Evolutionary conservation across 1,140 invertebrate species (phyloP), one percentile per base, ranked within the genome.

Genomic region (Chionoecetes opilio): DNA sequence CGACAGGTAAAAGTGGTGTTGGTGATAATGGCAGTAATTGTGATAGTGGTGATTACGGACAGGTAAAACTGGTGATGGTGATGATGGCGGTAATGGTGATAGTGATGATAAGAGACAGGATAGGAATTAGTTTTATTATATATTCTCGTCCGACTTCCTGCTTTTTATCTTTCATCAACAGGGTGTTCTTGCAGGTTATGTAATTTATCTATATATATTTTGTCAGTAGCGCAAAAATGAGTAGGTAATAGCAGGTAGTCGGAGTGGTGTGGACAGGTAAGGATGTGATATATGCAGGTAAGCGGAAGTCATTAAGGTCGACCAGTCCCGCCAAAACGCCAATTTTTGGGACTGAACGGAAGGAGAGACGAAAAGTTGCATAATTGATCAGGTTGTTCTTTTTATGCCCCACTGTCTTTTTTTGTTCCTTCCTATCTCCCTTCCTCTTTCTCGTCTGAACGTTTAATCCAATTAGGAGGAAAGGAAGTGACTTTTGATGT

Each of bases 391-490:
- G 89, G 46, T 32, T 34, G 46, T 75, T 91, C 63, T 91, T 75
- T 75, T 75, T 75, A 26, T 26, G 63, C 63, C 63, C 21, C 46
- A 53, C 63, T 75, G 0, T n/a, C 6, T 75, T 75, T 75, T 75
- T 2, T 2, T 46, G 11, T 75, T 26, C n/a, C 6, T 75, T 9
- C 21, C 21, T n/a, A 17, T n/a, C 63, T 75, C 26, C 21, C n/a
- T 8, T 86, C 32, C 84, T 86, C 32, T 35, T 63, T 5, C 32
- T 53, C 53, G 9, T 26, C 41, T 17, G 89, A 91, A 34, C 53
- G 89, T 91, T 91, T 91, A 91, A 91, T 91, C 89, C 89, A 75
- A 91, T 91, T 91, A 91, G 53, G 21, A 75, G n/a, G 89, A 34
- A 34, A 91, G 89, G 89, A 91, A 91, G 89, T 91, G 32, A 26